Conservation (phyloP, 2,888 invertebrate genomes). For the Meteorus colon region DNA sequence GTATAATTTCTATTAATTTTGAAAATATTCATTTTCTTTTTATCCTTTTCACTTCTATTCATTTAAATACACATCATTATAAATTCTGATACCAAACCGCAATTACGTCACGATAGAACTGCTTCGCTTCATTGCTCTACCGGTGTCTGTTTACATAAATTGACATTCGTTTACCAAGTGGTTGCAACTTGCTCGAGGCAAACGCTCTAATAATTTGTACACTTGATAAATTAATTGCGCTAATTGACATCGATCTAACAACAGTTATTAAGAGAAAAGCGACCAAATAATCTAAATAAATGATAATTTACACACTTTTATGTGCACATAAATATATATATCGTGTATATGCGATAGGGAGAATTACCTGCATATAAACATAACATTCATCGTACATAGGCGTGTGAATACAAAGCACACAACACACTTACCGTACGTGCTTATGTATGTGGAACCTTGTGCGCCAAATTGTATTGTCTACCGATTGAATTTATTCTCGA, state of each 20-base stretch:
- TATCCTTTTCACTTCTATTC: too few species aligned
- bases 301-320: neutral
- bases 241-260: conserved; percentile 22
- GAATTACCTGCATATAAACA: neutral
- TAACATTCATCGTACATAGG: neutral
- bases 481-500: conserved; percentile 30
- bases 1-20: too few species aligned
- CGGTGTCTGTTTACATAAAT: too few species aligned
- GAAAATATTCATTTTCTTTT: too few species aligned
- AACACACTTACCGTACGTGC: neutral
- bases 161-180: neutral
- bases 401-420: neutral
- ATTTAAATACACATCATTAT: too few species aligned
- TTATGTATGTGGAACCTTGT: neutral
- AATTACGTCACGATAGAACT: too few species aligned
- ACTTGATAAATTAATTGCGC: conserved; percentile 22
- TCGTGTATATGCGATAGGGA: neutral
- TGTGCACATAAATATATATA: neutral
- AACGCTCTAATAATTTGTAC: neutral
- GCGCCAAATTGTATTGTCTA: conserved; percentile 17
- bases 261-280: neutral
- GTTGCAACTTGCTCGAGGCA: neutral
- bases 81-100: too few species aligned
- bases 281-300: neutral
- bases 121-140: too few species aligned